Conservation (phyloP, 2,797 vertebrate species). For the Crenuchus spilurus region DNA sequence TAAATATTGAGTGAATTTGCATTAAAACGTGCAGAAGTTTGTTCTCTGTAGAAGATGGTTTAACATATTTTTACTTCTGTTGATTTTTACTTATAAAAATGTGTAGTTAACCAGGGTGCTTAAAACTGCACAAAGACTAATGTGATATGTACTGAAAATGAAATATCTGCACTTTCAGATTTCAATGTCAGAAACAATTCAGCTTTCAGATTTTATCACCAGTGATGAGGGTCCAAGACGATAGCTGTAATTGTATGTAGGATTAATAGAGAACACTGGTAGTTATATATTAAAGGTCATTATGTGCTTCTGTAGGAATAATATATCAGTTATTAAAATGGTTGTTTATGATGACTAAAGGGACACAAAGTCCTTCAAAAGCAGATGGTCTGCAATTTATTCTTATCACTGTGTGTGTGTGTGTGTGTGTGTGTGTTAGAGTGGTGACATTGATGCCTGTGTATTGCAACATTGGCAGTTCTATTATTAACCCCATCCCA, state of each 20-base stretch:
- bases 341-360: slow-evolving; percentile 42
- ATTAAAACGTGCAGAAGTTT: too few species aligned
- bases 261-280: too few species aligned
- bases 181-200: too few species aligned
- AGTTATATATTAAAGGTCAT: not conserved
- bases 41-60: too few species aligned
- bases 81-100: too few species aligned
- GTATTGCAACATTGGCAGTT: slow-evolving; percentile 63
- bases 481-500: slow-evolving; percentile 59
- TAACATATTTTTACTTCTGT: too few species aligned
- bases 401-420: not conserved
- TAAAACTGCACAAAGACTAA: too few species aligned
- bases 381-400: slow-evolving; percentile 36
- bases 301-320: slow-evolving; percentile 27
- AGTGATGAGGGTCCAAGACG: not conserved
- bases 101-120: too few species aligned
- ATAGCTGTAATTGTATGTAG: not conserved
- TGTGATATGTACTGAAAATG: too few species aligned
- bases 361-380: slow-evolving; percentile 28
- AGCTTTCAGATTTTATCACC: too few species aligned
- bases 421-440: slow-evolving; percentile 8
- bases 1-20: too few species aligned
- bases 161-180: too few species aligned
- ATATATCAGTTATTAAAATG: slow-evolving; percentile 29
- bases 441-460: slow-evolving; percentile 61